These are phyloP conservation scores for Sphaerophoria taeniata DNA, from an alignment of 2,888 invertebrate genomes.

Conservation along the genomic window DNA sequence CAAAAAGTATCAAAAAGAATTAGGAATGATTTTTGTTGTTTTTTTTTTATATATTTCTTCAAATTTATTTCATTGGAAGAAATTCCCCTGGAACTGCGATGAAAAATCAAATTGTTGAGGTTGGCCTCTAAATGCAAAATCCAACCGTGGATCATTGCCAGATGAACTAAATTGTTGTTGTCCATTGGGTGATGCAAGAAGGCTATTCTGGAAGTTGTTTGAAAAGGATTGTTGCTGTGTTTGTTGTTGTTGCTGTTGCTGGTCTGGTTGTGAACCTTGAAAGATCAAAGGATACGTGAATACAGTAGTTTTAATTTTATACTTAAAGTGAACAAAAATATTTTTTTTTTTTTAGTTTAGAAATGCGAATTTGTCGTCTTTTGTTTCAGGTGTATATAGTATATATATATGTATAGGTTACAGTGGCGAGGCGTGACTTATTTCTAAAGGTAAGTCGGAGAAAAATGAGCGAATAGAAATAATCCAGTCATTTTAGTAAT, in stretches of 20 bases:
- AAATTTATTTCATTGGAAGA: constrained; percentile 48
- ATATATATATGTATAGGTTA: too few relatives aligned
- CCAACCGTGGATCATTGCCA: constrained; percentile 5
- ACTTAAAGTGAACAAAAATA: too few relatives aligned
- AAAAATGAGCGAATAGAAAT: too few relatives aligned
- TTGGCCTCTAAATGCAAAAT: constrained; percentile 44
- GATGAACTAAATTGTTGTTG: constrained; percentile 31
- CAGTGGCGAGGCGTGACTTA: too few relatives aligned
- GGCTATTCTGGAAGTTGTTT: constrained; percentile 41
- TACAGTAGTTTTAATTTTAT: background rate
- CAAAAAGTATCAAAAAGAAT: constrained; percentile 26
- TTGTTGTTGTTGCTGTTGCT: constrained; percentile 49
- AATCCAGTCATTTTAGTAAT: too few relatives aligned
- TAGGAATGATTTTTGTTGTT: background rate
- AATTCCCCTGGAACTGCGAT: constrained; percentile 44
- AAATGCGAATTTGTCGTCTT: too few relatives aligned
- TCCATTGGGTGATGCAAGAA: constrained; percentile 32
- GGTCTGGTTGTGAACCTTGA: constrained; percentile 32
- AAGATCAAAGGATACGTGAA: background rate
- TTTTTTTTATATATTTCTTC: background rate
- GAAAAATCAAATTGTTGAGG: constrained; percentile 32
- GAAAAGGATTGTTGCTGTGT: constrained; percentile 12
- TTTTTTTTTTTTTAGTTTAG: too few relatives aligned
- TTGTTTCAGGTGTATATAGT: too few relatives aligned
- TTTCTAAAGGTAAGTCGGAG: too few relatives aligned